These are phyloP conservation scores for Agrenia bidenticulata DNA, from an alignment of 2,888 invertebrate genomes.

Conservation along the genomic window DNA sequence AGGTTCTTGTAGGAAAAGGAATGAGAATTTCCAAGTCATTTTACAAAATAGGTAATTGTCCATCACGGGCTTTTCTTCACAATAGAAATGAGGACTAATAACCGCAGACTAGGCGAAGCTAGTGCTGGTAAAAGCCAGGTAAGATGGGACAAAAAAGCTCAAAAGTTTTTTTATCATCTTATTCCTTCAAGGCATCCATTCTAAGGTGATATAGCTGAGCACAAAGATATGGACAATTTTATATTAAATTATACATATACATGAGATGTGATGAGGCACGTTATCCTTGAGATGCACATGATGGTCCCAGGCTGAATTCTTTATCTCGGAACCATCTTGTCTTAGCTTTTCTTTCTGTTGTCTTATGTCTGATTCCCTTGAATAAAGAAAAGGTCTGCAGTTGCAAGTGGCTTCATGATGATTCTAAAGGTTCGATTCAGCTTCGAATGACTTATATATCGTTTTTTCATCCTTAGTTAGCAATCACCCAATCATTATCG, in stretches of 20 bases:
- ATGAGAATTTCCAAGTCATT: constrained; percentile 46
- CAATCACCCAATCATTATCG: neutral
- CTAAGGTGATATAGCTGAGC: neutral
- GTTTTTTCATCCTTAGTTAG: neutral
- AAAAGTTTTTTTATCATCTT: neutral
- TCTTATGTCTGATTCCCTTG: neutral
- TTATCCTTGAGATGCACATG: constrained; percentile 15
- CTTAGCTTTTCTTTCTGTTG: constrained; percentile 3
- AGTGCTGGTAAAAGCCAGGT: neutral
- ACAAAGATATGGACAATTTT: constrained; percentile 5
- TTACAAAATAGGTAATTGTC: constrained; percentile 48
- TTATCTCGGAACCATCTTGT: constrained; percentile 9
- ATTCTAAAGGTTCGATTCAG: neutral
- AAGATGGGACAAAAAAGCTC: constrained; percentile 1
- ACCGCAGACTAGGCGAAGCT: constrained; percentile 13
- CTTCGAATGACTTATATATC: neutral
- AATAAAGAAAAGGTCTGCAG: neutral
- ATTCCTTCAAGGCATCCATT: constrained; percentile 11
- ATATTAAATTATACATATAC: constrained; percentile 17
- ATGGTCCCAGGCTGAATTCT: constrained; percentile 1
- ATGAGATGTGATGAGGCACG: constrained; percentile 7
- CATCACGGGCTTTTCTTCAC: constrained; percentile 33
- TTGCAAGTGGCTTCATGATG: too few relatives aligned
- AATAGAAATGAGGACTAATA: constrained; percentile 45
- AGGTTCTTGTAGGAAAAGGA: constrained; percentile 3